Conservation (phyloP, 2,113 vertebrate species). For the Salminus brasiliensis region DNA sequence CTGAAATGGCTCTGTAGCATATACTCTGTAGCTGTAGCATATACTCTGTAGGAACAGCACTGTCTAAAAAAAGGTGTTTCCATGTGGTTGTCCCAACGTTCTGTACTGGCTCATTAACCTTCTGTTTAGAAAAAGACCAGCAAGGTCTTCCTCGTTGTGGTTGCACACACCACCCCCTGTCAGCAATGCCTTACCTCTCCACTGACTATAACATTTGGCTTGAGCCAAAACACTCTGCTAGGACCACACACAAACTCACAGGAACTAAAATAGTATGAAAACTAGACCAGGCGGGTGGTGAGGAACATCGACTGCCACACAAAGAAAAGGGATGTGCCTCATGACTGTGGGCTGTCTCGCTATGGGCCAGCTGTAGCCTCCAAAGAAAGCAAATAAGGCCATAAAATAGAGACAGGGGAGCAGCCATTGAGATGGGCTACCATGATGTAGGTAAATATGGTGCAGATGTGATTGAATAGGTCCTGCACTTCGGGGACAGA, state of each 20-base stretch:
- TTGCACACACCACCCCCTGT: conserved; percentile 19
- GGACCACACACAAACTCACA: conserved; percentile 41
- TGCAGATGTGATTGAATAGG: conserved; percentile 47
- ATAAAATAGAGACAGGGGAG: conserved; percentile 46
- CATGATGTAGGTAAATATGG: conserved; percentile 46
- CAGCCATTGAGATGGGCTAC: conserved; percentile 28
- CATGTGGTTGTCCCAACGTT: not conserved
- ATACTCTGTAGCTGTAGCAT: not conserved
- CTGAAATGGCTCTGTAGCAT: not conserved
- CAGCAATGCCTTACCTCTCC: conserved; percentile 28
- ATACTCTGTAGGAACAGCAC: not conserved
- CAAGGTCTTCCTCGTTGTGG: conserved; percentile 30
- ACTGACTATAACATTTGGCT: conserved; percentile 22
- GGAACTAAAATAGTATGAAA: conserved; percentile 11
- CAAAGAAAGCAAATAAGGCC: conserved; percentile 60
- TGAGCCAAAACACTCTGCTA: conserved; percentile 25
- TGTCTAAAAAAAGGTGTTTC: not conserved
- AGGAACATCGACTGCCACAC: conserved; percentile 24
- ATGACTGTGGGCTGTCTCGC: conserved; percentile 18
- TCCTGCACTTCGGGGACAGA: conserved; percentile 12
- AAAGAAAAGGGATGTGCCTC: conserved; percentile 41
- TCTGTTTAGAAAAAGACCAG: conserved; percentile 33
- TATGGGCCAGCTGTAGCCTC: conserved; percentile 37
- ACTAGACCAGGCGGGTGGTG: not conserved
- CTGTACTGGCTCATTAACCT: conserved; percentile 14